These are phyloP conservation scores for Thomomys bottae DNA, from an alignment of 2,113 vertebrate genomes.

Conservation along the genomic window DNA sequence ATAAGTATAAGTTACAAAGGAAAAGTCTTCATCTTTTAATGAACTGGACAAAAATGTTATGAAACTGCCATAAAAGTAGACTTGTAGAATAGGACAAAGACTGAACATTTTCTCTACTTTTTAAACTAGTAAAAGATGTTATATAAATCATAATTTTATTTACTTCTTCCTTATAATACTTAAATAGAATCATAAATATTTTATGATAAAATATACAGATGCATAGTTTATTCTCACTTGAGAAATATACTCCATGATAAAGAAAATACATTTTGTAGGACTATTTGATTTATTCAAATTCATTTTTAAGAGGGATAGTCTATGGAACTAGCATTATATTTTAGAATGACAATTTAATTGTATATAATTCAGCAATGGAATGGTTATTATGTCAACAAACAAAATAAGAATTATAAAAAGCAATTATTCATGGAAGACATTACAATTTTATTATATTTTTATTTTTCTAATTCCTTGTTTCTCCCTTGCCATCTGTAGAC, in stretches of 20 bases:
- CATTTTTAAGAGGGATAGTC: conserved; percentile 58
- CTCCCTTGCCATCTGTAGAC: neutral
- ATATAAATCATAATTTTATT: conserved; percentile 23
- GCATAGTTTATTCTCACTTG: neutral
- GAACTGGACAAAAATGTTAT: neutral
- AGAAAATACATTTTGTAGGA: conserved; percentile 50
- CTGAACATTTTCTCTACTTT: neutral
- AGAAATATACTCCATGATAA: neutral
- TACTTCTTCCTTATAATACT: neutral
- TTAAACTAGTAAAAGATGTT: neutral
- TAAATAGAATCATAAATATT: neutral
- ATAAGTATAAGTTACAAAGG: neutral
- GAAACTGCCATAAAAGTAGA: neutral
- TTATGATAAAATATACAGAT: neutral
- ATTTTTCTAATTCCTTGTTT: conserved; percentile 27
- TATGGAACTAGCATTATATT: conserved; percentile 50
- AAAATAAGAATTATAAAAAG: conserved; percentile 57
- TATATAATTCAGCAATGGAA: neutral
- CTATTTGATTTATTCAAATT: conserved; percentile 68
- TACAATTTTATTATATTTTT: conserved; percentile 58
- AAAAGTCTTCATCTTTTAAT: neutral
- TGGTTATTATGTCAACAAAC: conserved; percentile 23
- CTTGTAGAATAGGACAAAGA: neutral
- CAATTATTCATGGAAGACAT: conserved; percentile 50
- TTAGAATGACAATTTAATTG: conserved; percentile 67